Conservation (phyloP, 2,113 vertebrate genomes). For the Nibea coibor region DNA sequence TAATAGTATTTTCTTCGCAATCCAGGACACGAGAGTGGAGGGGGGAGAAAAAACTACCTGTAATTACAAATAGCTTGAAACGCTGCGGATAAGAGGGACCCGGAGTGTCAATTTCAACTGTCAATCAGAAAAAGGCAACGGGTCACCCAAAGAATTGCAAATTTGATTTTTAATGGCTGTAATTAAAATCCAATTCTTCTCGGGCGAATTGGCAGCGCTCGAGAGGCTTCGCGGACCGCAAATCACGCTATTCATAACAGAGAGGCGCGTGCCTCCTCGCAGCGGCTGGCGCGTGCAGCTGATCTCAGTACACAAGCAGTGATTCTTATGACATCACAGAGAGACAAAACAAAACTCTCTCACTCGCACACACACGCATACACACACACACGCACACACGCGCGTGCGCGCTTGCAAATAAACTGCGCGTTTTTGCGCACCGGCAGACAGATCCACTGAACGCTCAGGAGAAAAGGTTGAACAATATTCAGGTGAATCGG, state of each 20-base stretch:
- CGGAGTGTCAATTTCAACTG: slow-evolving; percentile 99
- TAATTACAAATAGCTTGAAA: slow-evolving; percentile 99
- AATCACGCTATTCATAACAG: slow-evolving; percentile 82
- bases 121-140: slow-evolving; percentile 95
- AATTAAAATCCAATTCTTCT: slow-evolving; percentile 98
- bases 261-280: slow-evolving; percentile 69
- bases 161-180: slow-evolving; percentile 99
- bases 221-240: slow-evolving; percentile 81
- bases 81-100: slow-evolving; percentile 94
- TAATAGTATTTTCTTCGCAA: slow-evolving; percentile 95
- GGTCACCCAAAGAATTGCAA: slow-evolving; percentile 98
- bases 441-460: background rate
- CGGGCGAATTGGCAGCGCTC: slow-evolving; percentile 84
- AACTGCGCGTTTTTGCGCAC: background rate
- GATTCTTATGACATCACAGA: slow-evolving; percentile 78
- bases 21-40: slow-evolving; percentile 88
- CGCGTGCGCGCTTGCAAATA: slow-evolving; percentile 23
- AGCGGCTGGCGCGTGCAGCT: slow-evolving; percentile 74
- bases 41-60: slow-evolving; percentile 88
- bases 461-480: background rate
- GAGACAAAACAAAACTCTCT: slow-evolving; percentile 61
- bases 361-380: too few relatives aligned
- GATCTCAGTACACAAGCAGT: slow-evolving; percentile 74
- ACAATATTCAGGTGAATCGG: background rate
- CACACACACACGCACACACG: too few relatives aligned